Percentiles rank a stretch among this genome's conserved stretches.
Conservation (phyloP, 2,113 vertebrate species). For the Procavia capensis region DNA sequence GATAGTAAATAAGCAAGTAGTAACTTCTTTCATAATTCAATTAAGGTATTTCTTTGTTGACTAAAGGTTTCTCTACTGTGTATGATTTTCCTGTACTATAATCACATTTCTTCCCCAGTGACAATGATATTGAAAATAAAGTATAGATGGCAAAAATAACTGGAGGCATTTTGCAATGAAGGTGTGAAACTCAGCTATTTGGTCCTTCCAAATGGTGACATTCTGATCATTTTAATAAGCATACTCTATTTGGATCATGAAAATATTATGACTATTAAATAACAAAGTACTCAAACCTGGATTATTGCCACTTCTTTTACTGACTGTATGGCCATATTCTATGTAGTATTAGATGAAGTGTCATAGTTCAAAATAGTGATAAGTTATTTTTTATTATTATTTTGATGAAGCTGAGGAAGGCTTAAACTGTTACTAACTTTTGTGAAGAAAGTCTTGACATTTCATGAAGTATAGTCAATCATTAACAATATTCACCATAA, state of each 20-base stretch:
- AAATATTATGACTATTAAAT: constrained; percentile 87
- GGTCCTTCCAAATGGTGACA: constrained; percentile 68
- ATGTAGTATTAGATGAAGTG: constrained; percentile 66
- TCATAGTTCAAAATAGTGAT: constrained; percentile 46
- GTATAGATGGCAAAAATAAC: constrained; percentile 36
- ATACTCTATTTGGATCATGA: constrained; percentile 78
- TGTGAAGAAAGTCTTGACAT: neutral
- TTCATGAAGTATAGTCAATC: constrained; percentile 58
- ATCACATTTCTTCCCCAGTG: constrained; percentile 48
- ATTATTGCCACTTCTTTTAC: constrained; percentile 79
- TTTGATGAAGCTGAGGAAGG: neutral
- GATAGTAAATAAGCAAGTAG: constrained; percentile 42
- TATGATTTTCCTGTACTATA: constrained; percentile 48
- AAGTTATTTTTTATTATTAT: constrained; percentile 43
- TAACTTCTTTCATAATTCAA: constrained; percentile 43
- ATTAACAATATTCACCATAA: constrained; percentile 43
- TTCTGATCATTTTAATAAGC: constrained; percentile 78
- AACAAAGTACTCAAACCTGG: constrained; percentile 70
- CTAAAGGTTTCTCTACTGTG: neutral
- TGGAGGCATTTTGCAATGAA: constrained; percentile 38
- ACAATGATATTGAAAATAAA: constrained; percentile 33
- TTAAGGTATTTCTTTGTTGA: neutral
- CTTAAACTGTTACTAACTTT: constrained; percentile 37
- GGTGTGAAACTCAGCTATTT: constrained; percentile 65
- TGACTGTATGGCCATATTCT: constrained; percentile 68